Base-by-base conservation (phyloP, 2,113 vertebrate species). In the Ageneiosus marmoratus region DNA sequence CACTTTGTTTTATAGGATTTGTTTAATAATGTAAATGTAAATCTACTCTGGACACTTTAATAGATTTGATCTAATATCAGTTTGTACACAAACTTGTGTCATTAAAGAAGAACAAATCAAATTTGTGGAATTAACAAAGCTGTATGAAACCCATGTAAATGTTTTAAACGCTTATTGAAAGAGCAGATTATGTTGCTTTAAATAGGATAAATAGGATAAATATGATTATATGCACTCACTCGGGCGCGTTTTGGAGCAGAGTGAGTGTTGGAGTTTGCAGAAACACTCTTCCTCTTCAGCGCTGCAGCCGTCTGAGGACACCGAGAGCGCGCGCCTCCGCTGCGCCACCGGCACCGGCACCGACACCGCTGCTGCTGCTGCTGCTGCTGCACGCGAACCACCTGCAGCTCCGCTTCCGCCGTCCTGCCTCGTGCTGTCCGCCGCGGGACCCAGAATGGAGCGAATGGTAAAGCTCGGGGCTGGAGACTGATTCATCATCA, bases 381-480 rank as follows among this genome's bases (percentile, higher is more conserved):
- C 1, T 27, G n/a, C 60, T 34, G 41, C 44, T 20, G 46, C 72
- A 32, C 72, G 48, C 46, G 72, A 74, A 13, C 29, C 73, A 70
- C 24, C 46, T 10, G 13, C 46, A 6, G 16, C 50, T 60, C 5
- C 89, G 85, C 80, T 80, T 85, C 79, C 34, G 86, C 81, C 74
- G 60, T 88, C 46, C 88, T 88, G 65, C 79, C 92, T 89, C 58
- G 90, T 88, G 16, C 89, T 89, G 0, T 94, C 94, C 72, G 94
- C 79, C 82, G 93, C 90, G 80, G 93, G 89, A 90, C 94, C 94
- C 91, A 96, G 90, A 87, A 96, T 96, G 85, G 95, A 96, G 94
- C 94, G 95, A 90, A 96, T 96, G 88, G 95, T 95, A 87, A 96
- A 96, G 91, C 92, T 96, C 93, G 95, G 95, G 89, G 95, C 89